Conservation (phyloP, 37 sponge, comb jelly and placozoan species). For the Spongilla lacustris region DNA sequence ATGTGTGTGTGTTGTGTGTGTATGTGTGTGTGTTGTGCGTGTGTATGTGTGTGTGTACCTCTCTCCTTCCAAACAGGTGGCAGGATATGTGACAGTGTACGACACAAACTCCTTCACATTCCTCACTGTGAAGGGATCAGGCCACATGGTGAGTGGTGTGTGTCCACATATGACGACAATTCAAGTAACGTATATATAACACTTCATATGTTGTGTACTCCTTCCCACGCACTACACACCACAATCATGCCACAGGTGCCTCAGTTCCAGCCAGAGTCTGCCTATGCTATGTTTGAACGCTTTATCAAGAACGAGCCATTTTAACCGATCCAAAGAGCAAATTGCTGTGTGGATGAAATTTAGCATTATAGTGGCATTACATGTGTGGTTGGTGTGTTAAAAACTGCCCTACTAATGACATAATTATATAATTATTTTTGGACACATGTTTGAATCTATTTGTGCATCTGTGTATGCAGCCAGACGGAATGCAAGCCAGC, state of each 20-base stretch:
- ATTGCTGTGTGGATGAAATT: neutral
- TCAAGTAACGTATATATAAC: no score
- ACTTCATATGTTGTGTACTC: no score
- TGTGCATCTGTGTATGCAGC: no score
- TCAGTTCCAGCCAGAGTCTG: conserved; percentile 68
- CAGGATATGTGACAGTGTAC: conserved; percentile 86
- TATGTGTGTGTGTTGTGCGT: no score
- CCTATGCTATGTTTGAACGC: conserved; percentile 80
- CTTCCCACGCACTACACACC: no score
- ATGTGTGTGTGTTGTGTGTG: no score
- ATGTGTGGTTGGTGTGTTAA: no score
- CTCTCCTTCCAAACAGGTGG: conserved; percentile 54
- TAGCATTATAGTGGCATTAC: no score
- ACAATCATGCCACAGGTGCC: conserved; percentile 59
- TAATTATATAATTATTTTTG: no score
- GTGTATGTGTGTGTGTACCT: neutral
- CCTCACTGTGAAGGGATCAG: conserved; percentile 85
- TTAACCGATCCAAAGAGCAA: neutral
- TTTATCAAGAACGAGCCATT: conserved; percentile 61
- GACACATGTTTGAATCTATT: no score
- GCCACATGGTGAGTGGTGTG: conserved; percentile 79
- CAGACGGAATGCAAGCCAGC: no score
- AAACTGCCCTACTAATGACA: no score
- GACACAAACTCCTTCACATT: conserved; percentile 70
- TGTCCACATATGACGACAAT: neutral